These are phyloP conservation scores for Perca schrenkii DNA, from an alignment of 2,113 vertebrate species.

Conservation along the genomic window DNA sequence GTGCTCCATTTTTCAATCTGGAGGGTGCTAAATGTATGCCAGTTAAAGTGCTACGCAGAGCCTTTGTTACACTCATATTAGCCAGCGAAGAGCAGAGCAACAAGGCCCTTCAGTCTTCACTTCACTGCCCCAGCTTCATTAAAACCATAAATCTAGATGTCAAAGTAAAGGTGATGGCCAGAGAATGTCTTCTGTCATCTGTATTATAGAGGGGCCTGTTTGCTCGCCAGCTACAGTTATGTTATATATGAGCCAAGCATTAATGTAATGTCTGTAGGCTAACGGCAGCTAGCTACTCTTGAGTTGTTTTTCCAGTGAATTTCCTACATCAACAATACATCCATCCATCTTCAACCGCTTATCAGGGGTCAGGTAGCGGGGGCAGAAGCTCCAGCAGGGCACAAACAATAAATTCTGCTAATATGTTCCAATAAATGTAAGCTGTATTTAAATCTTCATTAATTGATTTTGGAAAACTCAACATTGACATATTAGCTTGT, in stretches of 20 bases:
- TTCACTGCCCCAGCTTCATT: slow-evolving; percentile 77
- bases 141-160: slow-evolving; percentile 80
- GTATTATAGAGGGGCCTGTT: slow-evolving; percentile 40
- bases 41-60: slow-evolving; percentile 70
- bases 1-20: slow-evolving; percentile 75
- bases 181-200: slow-evolving; percentile 59
- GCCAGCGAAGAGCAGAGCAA: slow-evolving; percentile 53
- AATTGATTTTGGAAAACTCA: not conserved
- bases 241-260: slow-evolving; percentile 1
- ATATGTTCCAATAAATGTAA: not conserved
- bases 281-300: not conserved
- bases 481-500: not conserved
- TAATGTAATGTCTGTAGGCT: not conserved
- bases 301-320: not conserved
- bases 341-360: no score
- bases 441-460: not conserved
- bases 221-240: slow-evolving; percentile 28
- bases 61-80: slow-evolving; percentile 75
- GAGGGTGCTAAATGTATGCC: slow-evolving; percentile 67
- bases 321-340: not conserved
- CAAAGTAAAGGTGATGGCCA: slow-evolving; percentile 54
- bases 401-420: not conserved
- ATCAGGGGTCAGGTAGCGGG: no score
- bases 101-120: slow-evolving; percentile 66
- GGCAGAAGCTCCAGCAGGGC: no score